Conservation (phyloP, 2,113 vertebrate species). For the Aix galericulata region DNA sequence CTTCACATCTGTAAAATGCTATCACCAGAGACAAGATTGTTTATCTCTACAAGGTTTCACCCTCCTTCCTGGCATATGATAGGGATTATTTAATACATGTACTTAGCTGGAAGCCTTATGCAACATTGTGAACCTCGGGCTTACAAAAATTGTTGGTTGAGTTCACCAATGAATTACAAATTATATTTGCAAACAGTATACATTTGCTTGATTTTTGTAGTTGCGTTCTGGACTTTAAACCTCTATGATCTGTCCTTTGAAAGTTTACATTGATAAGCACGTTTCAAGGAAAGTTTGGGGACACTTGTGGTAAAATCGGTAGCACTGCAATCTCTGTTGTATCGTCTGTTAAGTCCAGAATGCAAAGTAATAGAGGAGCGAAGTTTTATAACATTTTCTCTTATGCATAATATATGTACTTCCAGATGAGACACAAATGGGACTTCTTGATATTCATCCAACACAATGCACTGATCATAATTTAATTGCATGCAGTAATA, state of each 20-base stretch:
- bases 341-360: not conserved
- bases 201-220: not conserved
- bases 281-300: not conserved
- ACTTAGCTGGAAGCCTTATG: not conserved
- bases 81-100: not conserved
- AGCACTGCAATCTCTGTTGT: not conserved
- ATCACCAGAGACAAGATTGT: not conserved
- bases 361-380: not conserved
- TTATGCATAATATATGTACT: not conserved
- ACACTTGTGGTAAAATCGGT: not conserved
- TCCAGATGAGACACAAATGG: constrained; percentile 21
- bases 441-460: not conserved
- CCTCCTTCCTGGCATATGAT: not conserved
- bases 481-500: not conserved
- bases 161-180: not conserved
- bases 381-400: not conserved
- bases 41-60: not conserved
- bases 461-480: not conserved
- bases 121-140: not conserved
- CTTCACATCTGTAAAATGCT: not conserved
- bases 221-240: not conserved
- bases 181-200: not conserved
- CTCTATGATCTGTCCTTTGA: not conserved
- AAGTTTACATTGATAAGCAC: not conserved
- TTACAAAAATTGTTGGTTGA: not conserved